Base-by-base conservation (phyloP, 2,888 invertebrate genomes). In the Lasiommata megera region DNA sequence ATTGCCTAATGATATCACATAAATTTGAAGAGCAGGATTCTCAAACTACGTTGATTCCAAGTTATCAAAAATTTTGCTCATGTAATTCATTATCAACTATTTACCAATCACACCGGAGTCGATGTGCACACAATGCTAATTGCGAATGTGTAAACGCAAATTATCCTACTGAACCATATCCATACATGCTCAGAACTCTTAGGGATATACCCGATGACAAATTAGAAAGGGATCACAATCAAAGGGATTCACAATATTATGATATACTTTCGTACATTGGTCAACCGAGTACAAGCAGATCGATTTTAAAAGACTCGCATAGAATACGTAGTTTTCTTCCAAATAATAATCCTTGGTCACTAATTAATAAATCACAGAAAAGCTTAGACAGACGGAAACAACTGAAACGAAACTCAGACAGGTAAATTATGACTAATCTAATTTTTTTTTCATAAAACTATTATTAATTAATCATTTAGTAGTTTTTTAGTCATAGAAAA, bases 401-500 rank as follows among this genome's bases (percentile, higher is more conserved):
- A 60, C 59, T 62, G 51, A 65, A 67, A 16, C 56, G 61, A 60
- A 67, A 68, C 63, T 66, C 41, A 72, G 67, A 71, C 72, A 77
- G 71, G 71, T 73, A 73, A 76, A 69, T 61, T 60, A 52, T 29
- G 5, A 46, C 1, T 17, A 34, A 17, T 41, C 17, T 7, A n/a
- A n/a, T n/a, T 8, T 14, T 17, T 28, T 17, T 14, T 28, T 47
- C 34, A 16, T 36, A n/a, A 29, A 1, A 48, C 31, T n/a, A 11
- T 17, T 8, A 11, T 41, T 28, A 12, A 66, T 65, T 72, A 66
- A 60, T 66, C 66, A 41, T 16, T 38, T 55, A 11, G n/a, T 72
- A 73, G 73, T 65, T 76, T 75, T 77, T 66, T 61, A 80, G 78
- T 65, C 63, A 74, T 62, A 76, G 81, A 70, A 71, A 71, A 69